Base-by-base conservation (phyloP, 2,797 vertebrate species). In the Sebastes vulpes region DNA sequence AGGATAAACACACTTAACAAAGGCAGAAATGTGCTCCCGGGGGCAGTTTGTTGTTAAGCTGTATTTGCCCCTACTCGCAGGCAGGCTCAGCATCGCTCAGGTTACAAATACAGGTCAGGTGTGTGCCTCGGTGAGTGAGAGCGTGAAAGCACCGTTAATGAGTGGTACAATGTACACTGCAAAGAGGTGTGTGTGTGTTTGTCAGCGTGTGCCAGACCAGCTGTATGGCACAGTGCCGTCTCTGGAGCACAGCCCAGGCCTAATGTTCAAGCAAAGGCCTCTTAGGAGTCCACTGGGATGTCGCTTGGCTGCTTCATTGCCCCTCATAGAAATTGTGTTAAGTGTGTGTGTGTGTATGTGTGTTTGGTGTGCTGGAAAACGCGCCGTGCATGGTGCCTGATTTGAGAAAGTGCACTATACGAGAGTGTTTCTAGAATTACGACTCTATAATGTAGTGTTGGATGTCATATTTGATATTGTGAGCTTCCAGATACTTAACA, bases 101-200 rank as follows among this genome's bases (percentile, higher is more conserved):
- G 94, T 96, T 96, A 94, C 94, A 93, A 83, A 90, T 77, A 65
- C 84, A 83, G 89, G 86, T 93, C 89, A 93, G 89, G 89, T 91
- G 83, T 86, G 84, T 89, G 89, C 23, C 65, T 86, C 70, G 58
- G 72, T 77, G 60, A 84, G 81, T 31, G 60, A 70, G 67, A 32
- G 79, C 25, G 38, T 86, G 81, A 91, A 92, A 88, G 85, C 77
- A 23, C 58, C 23, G 11, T 79, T 83, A 88, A 90, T 92, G 86
- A 90, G 80, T 63, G 69, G 81, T 83, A 82, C 84, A 83, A 65
- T 86, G 83, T 86, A 66, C 48, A 57, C 58, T 68, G 68, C 67
- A 72, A 63, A 77, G 84, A 74, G 65, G 68, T 87, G 83, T 90
- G 88, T 31, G 31, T 67, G 29, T 35, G 60, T 23, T 65, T 38